Conservation (phyloP, 2,113 vertebrate species). For the Eclectus roratus region DNA sequence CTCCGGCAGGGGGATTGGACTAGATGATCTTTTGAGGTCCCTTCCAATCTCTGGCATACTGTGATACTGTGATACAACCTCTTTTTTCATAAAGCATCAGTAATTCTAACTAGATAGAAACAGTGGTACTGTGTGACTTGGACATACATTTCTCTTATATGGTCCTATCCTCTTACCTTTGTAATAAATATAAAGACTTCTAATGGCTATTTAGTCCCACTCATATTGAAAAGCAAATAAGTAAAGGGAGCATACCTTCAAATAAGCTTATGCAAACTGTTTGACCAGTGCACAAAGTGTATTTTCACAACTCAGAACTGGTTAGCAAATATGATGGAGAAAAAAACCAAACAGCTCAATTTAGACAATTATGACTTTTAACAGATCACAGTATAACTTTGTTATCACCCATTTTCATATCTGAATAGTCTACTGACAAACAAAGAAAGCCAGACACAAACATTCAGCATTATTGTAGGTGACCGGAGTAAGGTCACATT, state of each 20-base stretch:
- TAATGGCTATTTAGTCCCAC: neutral
- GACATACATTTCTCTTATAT: neutral
- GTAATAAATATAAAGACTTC: neutral
- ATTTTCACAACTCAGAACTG: neutral
- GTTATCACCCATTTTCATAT: neutral
- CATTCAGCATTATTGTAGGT: neutral
- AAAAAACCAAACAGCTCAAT: rapidly evolving
- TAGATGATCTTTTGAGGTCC: too few relatives aligned
- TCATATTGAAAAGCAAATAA: neutral
- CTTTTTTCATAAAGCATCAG: neutral
- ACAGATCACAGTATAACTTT: neutral
- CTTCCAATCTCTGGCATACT: too few relatives aligned
- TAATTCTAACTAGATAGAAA: neutral
- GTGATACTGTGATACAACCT: too few relatives aligned
- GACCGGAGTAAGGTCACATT: neutral
- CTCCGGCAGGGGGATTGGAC: too few relatives aligned
- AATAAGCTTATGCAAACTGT: neutral
- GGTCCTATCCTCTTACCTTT: neutral
- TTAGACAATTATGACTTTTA: neutral
- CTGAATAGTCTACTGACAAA: neutral
- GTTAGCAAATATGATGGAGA: neutral
- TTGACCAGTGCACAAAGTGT: neutral
- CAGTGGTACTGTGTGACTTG: neutral
- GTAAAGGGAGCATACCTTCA: neutral
- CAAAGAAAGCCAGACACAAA: neutral